phyloP scores from a whole-genome alignment of 1,140 invertebrate species.

The Popillia japonica region DNA sequence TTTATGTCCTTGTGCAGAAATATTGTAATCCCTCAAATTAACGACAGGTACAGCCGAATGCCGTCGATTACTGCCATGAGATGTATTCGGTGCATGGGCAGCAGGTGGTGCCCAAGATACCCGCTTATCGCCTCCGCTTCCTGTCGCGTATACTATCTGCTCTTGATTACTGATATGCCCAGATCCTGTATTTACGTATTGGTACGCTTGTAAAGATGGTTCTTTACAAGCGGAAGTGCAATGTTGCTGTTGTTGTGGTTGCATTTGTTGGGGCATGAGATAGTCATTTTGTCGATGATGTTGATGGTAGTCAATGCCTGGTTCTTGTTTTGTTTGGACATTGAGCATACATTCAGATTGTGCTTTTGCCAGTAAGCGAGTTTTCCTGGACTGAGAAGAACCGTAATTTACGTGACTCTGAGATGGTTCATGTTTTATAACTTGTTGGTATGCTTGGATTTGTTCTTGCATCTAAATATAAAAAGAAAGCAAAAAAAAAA shows the following conservation, averaged over 20 bases:
- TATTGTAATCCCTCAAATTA: constrained; percentile 56
- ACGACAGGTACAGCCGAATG: constrained; percentile 58
- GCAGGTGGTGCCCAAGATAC: constrained; percentile 67
- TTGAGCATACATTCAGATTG: constrained; percentile 81
- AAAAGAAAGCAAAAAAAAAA: too few relatives aligned
- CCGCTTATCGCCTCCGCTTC: constrained; percentile 63
- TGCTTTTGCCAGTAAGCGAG: constrained; percentile 84
- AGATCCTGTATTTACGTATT: constrained; percentile 65
- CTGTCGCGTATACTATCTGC: constrained; percentile 51
- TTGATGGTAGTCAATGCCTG: constrained; percentile 55
- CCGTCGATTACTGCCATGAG: constrained; percentile 54
- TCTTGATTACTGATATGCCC: constrained; percentile 46
- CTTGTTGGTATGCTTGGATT: constrained; percentile 50
- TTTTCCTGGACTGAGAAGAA: constrained; percentile 82
- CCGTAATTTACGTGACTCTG: constrained; percentile 58
- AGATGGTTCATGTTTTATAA: constrained; percentile 44
- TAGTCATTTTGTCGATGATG: constrained; percentile 54
- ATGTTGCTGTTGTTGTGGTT: constrained; percentile 48
- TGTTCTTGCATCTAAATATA: constrained; percentile 35
- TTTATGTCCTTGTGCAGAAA: constrained; percentile 51
- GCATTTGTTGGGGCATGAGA: constrained; percentile 46
- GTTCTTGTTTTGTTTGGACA: constrained; percentile 62
- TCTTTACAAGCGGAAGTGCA: constrained; percentile 59
- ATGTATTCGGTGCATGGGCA: constrained; percentile 63
- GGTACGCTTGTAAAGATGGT: constrained; percentile 57